phyloP scores from a whole-genome alignment of 1,140 invertebrate species.

The Dreissena rostriformis region DNA sequence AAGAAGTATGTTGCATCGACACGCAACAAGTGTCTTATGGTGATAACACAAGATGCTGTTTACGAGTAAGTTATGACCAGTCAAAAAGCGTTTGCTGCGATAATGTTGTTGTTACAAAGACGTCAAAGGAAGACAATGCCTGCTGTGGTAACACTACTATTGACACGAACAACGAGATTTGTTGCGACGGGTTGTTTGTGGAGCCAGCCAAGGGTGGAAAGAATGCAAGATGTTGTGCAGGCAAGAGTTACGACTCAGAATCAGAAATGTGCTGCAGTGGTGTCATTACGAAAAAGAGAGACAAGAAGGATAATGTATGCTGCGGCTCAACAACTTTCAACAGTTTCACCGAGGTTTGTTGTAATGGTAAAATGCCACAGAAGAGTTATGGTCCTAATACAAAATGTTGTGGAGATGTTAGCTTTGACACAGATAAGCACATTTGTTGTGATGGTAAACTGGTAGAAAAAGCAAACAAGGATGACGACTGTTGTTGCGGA shows the following conservation, averaged over 20 bases:
- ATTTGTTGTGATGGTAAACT: slow-evolving; percentile 45
- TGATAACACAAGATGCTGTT: slow-evolving; percentile 38
- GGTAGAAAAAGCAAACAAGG: slow-evolving; percentile 17
- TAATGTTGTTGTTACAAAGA: slow-evolving; percentile 29
- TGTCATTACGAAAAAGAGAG: slow-evolving; percentile 35
- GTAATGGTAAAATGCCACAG: slow-evolving; percentile 40
- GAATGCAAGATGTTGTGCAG: slow-evolving; percentile 46
- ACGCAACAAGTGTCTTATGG: slow-evolving; percentile 35
- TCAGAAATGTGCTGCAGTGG: slow-evolving; percentile 41
- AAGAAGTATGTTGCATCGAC: slow-evolving; percentile 51
- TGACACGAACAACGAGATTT: slow-evolving; percentile 43
- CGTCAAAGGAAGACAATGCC: slow-evolving; percentile 36
- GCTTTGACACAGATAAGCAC: slow-evolving; percentile 28
- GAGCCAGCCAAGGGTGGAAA: slow-evolving; percentile 51
- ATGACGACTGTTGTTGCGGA: slow-evolving; percentile 54
- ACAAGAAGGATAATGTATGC: slow-evolving; percentile 50
- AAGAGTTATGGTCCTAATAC: slow-evolving; percentile 17
- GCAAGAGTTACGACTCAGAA: slow-evolving; percentile 47
- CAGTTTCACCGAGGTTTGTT: slow-evolving; percentile 43
- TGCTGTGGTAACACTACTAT: slow-evolving; percentile 55
- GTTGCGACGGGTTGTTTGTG: slow-evolving; percentile 46
- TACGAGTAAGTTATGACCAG: slow-evolving; percentile 37
- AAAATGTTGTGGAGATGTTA: slow-evolving; percentile 35
- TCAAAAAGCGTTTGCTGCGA: slow-evolving; percentile 42
- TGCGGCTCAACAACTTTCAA: slow-evolving; percentile 50